These are phyloP conservation scores for Gracilinanus agilis DNA, from an alignment of 2,113 vertebrate genomes.

Conservation along the genomic window DNA sequence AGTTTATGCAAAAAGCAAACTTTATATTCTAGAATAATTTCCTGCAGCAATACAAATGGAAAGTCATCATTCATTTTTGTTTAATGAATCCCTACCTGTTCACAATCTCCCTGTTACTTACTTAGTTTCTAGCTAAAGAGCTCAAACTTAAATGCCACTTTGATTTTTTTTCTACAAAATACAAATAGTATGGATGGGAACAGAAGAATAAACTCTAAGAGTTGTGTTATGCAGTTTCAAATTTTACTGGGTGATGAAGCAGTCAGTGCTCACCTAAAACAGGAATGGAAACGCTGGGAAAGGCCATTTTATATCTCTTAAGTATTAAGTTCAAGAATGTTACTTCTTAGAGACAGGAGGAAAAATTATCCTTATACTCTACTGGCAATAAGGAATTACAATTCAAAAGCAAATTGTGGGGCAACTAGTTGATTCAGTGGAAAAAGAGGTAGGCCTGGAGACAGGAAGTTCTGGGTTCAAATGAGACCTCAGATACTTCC, in stretches of 20 bases:
- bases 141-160: conserved; percentile 38
- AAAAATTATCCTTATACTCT: conserved; percentile 9
- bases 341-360: neutral
- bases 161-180: conserved; percentile 57
- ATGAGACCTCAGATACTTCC: too few species aligned
- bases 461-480: too few species aligned
- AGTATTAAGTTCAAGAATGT: neutral
- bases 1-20: neutral
- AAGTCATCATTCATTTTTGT: conserved; percentile 24
- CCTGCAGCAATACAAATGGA: conserved; percentile 10
- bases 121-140: conserved; percentile 32
- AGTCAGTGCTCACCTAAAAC: neutral
- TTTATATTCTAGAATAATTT: conserved; percentile 15
- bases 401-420: conserved; percentile 11
- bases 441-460: too few species aligned
- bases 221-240: neutral
- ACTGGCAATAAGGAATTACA: conserved; percentile 6
- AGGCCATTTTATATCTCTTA: conserved; percentile 17
- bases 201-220: neutral
- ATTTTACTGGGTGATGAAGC: neutral
- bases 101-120: conserved; percentile 32
- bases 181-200: conserved; percentile 48
- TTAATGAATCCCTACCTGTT: conserved; percentile 52
- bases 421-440: too few species aligned
- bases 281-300: neutral